Conservation (phyloP, 2,888 invertebrate species). For the Chymomyza procnemis region DNA sequence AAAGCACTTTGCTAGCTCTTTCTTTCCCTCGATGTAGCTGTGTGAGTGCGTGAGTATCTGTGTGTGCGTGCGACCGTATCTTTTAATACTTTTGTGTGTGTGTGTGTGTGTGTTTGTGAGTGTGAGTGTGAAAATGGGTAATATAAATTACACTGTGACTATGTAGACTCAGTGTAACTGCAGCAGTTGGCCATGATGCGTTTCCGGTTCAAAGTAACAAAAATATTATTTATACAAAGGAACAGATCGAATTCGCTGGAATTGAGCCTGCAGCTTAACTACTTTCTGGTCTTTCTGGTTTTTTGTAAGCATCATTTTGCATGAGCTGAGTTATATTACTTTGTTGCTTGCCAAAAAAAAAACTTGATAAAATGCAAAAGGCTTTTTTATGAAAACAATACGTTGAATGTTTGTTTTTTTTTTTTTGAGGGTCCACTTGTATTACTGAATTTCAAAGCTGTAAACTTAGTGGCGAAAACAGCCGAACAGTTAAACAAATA, state of each 20-base stretch:
- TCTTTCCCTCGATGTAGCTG: not conserved
- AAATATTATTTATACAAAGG: not conserved
- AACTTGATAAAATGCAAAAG: no score
- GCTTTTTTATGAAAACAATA: no score
- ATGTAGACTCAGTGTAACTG: constrained; percentile 61
- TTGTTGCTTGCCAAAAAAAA: no score
- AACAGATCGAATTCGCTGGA: not conserved
- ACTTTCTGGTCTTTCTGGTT: not conserved
- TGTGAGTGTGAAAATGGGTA: constrained; percentile 48
- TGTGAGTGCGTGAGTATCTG: constrained; percentile 13
- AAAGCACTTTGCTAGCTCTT: constrained; percentile 53
- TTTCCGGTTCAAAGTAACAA: not conserved
- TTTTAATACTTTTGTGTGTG: constrained; percentile 9
- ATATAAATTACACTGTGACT: constrained; percentile 65
- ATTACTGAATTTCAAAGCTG: no score
- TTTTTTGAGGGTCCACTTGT: no score
- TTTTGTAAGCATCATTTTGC: not conserved
- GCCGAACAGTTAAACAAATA: no score
- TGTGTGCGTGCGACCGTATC: not conserved
- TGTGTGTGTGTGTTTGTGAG: constrained; percentile 14
- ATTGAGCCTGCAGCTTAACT: not conserved
- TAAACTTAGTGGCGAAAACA: no score
- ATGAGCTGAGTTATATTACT: no score
- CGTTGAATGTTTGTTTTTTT: no score
- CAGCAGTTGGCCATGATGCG: not conserved